phyloP scores from a whole-genome alignment of 2,113 vertebrate genomes.

The Leiothrix lutea region DNA sequence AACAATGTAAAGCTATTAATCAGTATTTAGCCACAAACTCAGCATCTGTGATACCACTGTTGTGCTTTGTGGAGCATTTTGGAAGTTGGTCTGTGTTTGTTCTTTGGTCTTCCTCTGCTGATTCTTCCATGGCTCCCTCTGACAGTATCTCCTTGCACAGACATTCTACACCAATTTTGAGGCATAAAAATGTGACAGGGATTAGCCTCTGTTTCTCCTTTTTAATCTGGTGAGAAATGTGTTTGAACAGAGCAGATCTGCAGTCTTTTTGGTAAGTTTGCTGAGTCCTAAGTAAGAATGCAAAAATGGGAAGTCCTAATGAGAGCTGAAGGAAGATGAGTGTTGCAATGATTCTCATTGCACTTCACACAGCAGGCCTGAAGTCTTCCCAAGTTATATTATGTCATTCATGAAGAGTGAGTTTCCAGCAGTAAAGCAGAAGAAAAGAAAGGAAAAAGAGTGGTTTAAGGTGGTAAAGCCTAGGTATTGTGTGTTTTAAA shows the following conservation, averaged over 20 bases:
- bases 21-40: neutral
- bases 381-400: neutral
- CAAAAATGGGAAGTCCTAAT: neutral
- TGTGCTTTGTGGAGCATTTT: neutral
- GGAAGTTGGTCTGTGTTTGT: neutral
- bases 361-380: neutral
- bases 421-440: neutral
- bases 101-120: neutral
- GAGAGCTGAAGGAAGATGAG: neutral
- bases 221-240: neutral
- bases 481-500: neutral
- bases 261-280: neutral
- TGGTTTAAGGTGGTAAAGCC: neutral
- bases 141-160: neutral
- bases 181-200: neutral
- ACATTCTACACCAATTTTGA: neutral
- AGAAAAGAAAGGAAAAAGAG: neutral
- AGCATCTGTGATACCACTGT: neutral
- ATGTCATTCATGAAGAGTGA: fast-evolving
- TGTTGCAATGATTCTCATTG: neutral
- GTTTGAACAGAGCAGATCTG: neutral
- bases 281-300: neutral
- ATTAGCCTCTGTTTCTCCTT: neutral
- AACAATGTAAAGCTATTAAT: neutral
- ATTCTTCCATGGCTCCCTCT: neutral